Evolutionary conservation across 1,140 invertebrate genomes (phyloP).

Genomic region (Hesperophylax magnus): DNA sequence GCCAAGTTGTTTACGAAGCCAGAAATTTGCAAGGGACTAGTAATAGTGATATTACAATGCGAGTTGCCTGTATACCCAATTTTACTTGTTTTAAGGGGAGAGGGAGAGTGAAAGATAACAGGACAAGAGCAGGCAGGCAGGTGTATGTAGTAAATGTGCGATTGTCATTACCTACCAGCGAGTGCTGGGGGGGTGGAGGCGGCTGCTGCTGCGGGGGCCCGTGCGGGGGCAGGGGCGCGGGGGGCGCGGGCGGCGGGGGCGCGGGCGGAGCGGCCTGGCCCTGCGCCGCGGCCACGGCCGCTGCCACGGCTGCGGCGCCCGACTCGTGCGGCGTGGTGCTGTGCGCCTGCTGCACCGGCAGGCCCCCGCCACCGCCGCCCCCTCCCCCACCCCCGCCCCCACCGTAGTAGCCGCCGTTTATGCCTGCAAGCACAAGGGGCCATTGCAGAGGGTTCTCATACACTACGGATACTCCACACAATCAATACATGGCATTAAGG

Average conservation of each 20-base stretch:
- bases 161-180: conserved; percentile 48
- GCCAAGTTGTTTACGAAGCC: no score
- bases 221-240: conserved; percentile 38
- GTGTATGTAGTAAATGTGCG: conserved; percentile 9
- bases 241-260: conserved; percentile 65
- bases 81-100: no score
- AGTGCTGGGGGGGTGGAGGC: conserved; percentile 50
- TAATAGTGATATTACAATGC: no score
- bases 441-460: conserved; percentile 30
- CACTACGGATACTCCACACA: neutral
- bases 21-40: no score
- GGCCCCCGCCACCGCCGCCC: conserved; percentile 75
- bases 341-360: conserved; percentile 82
- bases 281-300: conserved; percentile 43
- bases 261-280: conserved; percentile 67
- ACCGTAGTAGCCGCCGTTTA: conserved; percentile 54
- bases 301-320: conserved; percentile 72
- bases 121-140: no score
- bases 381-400: conserved; percentile 76
- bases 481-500: conserved; percentile 41
- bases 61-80: no score
- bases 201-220: conserved; percentile 44
- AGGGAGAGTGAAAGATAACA: no score
- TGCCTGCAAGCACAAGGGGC: conserved; percentile 46
- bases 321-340: conserved; percentile 83